Percentiles rank a stretch among this genome's conserved stretches.
Evolutionary conservation across 2,797 vertebrate genomes (phyloP).

Genomic region (Gymnodraco acuticeps): DNA sequence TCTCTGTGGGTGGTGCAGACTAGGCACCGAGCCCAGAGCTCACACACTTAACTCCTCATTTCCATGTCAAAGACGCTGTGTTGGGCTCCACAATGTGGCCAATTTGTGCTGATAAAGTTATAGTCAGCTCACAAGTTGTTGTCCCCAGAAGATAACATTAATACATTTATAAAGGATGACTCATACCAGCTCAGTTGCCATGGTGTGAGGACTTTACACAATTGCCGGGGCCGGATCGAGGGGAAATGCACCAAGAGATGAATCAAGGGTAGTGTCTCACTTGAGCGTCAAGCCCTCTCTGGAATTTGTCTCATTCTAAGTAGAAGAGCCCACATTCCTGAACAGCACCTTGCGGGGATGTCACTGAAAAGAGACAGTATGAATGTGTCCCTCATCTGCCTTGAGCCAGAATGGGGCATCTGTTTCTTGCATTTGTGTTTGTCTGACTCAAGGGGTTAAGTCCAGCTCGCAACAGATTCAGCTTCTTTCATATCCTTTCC

Average conservation of each 20-base stretch:
- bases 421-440: constrained; percentile 67
- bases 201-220: constrained; percentile 74
- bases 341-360: constrained; percentile 74
- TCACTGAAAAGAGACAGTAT: constrained; percentile 70
- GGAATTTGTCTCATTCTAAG: constrained; percentile 80
- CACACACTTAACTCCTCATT: constrained; percentile 86
- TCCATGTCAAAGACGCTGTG: constrained; percentile 85
- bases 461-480: constrained; percentile 34
- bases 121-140: constrained; percentile 80
- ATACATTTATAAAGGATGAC: constrained; percentile 82
- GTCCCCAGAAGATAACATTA: constrained; percentile 81
- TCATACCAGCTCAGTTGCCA: constrained; percentile 84
- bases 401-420: constrained; percentile 57
- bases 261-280: constrained; percentile 81
- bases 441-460: constrained; percentile 60
- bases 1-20: constrained; percentile 84
- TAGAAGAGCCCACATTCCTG: constrained; percentile 77
- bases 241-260: constrained; percentile 67
- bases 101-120: constrained; percentile 89
- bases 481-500: constrained; percentile 33
- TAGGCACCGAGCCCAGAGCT: constrained; percentile 83
- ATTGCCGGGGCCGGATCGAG: constrained; percentile 60
- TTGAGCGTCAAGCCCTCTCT: constrained; percentile 71
- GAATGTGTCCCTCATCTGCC: constrained; percentile 73
- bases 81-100: constrained; percentile 81